Percentiles rank a stretch among this genome's conserved stretches.
Evolutionary conservation across 2,113 vertebrate species (phyloP).

Genomic region (Cheirogaleus medius): DNA sequence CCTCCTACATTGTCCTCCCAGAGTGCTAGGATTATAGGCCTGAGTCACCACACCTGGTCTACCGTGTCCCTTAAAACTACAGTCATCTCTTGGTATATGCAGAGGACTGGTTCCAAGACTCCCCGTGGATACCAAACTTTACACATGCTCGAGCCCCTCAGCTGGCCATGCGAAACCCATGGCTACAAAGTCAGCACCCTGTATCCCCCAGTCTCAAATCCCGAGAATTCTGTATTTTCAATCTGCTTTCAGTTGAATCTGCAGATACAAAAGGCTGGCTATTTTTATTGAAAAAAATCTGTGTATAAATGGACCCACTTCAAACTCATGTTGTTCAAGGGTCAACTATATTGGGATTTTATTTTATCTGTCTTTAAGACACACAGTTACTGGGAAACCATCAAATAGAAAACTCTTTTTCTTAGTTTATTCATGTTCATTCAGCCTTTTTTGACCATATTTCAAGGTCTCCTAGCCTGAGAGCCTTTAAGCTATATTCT

Average conservation of each 20-base stretch:
- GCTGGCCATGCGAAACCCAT: neutral
- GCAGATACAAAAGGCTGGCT: neutral
- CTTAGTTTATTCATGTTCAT: neutral
- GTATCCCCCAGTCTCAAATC: neutral
- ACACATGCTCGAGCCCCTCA: neutral
- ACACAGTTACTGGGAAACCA: neutral
- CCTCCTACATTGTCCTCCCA: too few species aligned
- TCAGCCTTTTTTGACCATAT: neutral
- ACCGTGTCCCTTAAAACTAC: neutral
- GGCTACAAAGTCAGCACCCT: neutral
- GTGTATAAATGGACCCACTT: neutral
- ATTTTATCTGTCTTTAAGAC: neutral
- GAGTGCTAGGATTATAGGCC: too few species aligned
- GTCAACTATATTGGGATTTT: neutral
- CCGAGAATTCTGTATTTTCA: neutral
- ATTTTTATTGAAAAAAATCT: neutral
- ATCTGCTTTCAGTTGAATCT: neutral
- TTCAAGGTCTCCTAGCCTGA: neutral
- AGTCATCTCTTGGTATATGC: neutral
- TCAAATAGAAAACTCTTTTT: neutral
- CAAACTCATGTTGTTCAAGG: neutral
- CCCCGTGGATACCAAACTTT: neutral
- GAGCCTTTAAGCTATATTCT: neutral
- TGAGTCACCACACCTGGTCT: too few species aligned
- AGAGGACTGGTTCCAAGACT: neutral